phyloP scores from a whole-genome alignment of 1,140 invertebrate genomes.

The Diorhabda carinulata region DNA sequence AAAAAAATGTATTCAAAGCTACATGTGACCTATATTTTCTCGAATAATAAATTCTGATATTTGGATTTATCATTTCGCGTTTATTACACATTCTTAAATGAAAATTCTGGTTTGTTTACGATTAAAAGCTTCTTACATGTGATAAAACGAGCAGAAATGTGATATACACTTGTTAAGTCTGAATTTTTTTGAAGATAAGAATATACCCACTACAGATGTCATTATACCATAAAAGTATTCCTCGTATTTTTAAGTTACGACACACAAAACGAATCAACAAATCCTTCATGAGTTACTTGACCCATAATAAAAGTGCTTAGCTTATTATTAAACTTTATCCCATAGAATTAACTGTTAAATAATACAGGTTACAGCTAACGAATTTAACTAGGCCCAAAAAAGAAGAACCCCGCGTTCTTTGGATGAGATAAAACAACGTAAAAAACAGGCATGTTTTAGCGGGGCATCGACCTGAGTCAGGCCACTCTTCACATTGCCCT shows the following conservation, averaged over 20 bases:
- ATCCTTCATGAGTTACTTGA: background rate
- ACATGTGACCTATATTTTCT: too few relatives aligned
- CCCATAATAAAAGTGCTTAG: background rate
- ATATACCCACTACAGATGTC: background rate
- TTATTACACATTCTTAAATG: too few relatives aligned
- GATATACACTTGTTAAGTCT: too few relatives aligned
- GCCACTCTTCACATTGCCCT: conserved; percentile 7
- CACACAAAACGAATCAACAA: background rate
- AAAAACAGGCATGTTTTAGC: conserved; percentile 6
- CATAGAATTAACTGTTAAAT: background rate
- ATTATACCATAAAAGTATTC: background rate
- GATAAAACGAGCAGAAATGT: too few relatives aligned
- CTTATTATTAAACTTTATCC: background rate
- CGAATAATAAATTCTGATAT: too few relatives aligned
- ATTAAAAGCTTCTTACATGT: too few relatives aligned
- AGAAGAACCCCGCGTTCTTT: conserved; percentile 8
- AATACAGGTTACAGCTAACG: conserved; percentile 6
- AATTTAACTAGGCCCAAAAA: conserved; percentile 11
- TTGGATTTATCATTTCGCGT: too few relatives aligned
- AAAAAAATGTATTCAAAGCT: too few relatives aligned
- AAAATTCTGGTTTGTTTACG: too few relatives aligned
- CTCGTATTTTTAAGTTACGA: background rate
- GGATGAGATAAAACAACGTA: conserved; percentile 12
- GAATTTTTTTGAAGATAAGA: background rate
- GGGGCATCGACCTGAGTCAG: conserved; percentile 11